Conservation (phyloP, 2,797 vertebrate genomes). For the Characodon lateralis region DNA sequence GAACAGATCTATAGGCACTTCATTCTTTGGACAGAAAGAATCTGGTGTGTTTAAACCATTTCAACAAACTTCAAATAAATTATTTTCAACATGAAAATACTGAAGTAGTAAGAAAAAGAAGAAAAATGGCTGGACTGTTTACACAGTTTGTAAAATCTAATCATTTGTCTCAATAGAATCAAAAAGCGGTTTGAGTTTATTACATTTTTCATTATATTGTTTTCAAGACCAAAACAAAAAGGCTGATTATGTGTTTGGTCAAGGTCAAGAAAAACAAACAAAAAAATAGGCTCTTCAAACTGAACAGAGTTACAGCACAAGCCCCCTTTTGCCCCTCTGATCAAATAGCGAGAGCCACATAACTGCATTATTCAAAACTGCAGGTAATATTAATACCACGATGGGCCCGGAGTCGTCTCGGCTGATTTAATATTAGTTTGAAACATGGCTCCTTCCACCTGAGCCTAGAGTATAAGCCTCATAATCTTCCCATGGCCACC, state of each 20-base stretch:
- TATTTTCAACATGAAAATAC: not conserved
- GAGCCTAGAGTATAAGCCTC: conserved; percentile 34
- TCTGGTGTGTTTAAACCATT: not conserved
- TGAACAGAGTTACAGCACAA: conserved; percentile 1
- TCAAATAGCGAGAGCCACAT: not conserved
- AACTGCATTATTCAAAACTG: conserved; percentile 57
- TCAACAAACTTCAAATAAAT: not conserved
- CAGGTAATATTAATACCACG: conserved; percentile 46
- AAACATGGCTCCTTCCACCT: conserved; percentile 42
- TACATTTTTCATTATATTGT: not conserved
- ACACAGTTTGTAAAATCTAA: not conserved
- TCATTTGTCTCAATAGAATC: not conserved
- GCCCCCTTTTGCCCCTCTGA: conserved; percentile 16
- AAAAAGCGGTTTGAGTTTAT: not conserved
- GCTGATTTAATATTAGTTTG: conserved; percentile 55
- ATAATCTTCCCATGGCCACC: conserved; percentile 48
- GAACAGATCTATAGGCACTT: no score
- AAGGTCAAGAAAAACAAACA: not conserved
- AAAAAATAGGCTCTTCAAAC: not conserved
- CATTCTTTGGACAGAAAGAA: not conserved
- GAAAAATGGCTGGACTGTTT: not conserved
- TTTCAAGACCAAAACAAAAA: not conserved
- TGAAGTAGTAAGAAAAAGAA: not conserved
- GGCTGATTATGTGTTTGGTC: not conserved
- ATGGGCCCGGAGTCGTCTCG: conserved; percentile 34